phyloP scores from a whole-genome alignment of 2,797 vertebrate genomes.

The Micromesistius poutassou region DNA sequence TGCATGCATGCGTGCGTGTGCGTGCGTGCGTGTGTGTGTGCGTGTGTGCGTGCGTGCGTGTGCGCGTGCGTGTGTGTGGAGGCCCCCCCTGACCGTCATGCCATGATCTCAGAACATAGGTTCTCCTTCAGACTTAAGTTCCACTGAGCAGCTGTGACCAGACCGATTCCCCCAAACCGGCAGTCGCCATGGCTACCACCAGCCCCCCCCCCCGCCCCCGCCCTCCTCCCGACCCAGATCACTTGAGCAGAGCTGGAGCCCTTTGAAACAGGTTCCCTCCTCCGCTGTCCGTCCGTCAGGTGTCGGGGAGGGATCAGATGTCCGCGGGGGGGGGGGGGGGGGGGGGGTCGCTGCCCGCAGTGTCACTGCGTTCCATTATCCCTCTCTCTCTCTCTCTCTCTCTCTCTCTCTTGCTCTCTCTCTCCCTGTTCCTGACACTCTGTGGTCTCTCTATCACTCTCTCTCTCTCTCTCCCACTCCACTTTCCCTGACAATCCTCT shows the following conservation, averaged over 20 bases:
- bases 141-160: background rate
- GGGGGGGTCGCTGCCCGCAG: conserved; percentile 29
- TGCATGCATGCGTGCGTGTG: background rate
- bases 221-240: too few species aligned
- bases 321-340: conserved; percentile 22
- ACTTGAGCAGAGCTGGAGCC: background rate
- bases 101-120: background rate
- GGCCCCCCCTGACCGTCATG: background rate
- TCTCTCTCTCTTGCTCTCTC: conserved; percentile 3
- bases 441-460: conserved; percentile 13
- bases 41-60: background rate
- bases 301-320: background rate
- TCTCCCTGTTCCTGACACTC: background rate
- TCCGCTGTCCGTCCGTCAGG: too few species aligned
- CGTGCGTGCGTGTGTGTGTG: background rate
- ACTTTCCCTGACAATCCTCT: background rate
- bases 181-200: background rate
- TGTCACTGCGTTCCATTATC: conserved; percentile 37
- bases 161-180: background rate
- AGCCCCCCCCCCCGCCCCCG: background rate
- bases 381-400: conserved; percentile 11
- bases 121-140: background rate
- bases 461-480: conserved; percentile 8
- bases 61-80: background rate
- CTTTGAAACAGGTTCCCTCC: too few species aligned